Percentiles rank a stretch among this genome's conserved stretches.
Conservation (phyloP, 2,797 vertebrate genomes). For the Zalophus californianus region DNA sequence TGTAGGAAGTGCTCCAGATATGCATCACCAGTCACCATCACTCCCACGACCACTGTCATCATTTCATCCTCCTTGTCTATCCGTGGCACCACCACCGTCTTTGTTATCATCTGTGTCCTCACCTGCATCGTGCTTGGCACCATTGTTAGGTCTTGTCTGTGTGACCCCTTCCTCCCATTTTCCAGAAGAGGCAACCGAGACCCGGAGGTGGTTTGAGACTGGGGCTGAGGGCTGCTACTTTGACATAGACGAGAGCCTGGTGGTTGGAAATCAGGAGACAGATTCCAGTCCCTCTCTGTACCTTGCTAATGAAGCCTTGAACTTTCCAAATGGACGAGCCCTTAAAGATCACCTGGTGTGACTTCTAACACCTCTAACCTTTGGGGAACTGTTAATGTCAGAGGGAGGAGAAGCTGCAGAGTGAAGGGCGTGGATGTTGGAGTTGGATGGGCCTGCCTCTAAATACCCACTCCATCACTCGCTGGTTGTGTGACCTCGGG, state of each 20-base stretch:
- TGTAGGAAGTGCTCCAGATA: not conserved
- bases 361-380: not conserved
- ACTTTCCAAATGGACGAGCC: not conserved
- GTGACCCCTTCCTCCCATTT: not conserved
- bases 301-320: not conserved
- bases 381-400: not conserved
- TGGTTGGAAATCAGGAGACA: not conserved
- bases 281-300: no score
- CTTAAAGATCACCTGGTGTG: not conserved
- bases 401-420: rapidly evolving
- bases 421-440: not conserved
- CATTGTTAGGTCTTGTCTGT: not conserved
- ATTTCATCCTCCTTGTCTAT: not conserved
- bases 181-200: not conserved
- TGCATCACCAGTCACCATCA: rapidly evolving
- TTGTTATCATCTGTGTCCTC: rapidly evolving
- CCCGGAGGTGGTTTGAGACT: not conserved
- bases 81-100: not conserved
- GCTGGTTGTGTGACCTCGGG: not conserved
- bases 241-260: not conserved
- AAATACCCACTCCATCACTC: not conserved
- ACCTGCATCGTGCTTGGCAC: not conserved
- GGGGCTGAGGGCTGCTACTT: rapidly evolving
- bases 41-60: rapidly evolving
- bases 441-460: not conserved